Base-by-base conservation (phyloP, 1,140 invertebrate genomes). In the Lamellibrachia luymesi region DNA sequence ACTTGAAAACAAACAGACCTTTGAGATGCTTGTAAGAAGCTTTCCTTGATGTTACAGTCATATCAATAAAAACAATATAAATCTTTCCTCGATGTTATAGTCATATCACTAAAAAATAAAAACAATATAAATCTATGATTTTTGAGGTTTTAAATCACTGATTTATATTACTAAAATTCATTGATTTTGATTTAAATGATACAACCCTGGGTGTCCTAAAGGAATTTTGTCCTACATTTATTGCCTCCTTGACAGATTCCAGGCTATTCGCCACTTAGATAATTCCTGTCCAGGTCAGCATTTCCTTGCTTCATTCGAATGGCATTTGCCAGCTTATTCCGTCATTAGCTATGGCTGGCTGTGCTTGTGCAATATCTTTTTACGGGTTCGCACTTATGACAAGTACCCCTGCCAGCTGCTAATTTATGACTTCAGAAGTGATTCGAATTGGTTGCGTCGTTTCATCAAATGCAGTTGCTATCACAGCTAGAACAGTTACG, bases 351-450 rank as follows among this genome's bases (percentile, higher is more conserved):
- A 80, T 22, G 64, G 64, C 64, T 80, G 2, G 64, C 64, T 80
- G 64, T 80, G 64, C 13, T 80, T 80, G 13, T 22, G 64, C 64
- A 80, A 80, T 80, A 80, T 80, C 64, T 80, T 80, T 80, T 80
- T 80, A 80, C 64, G 2, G 0, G 13, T 80, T 80, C 4, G 64
- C 64, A 80, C 25, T 80, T 80, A 80, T 80, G 64, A 80, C 64
- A 80, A 80, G 17, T 80, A 22, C 13, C 25, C 64, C 17, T 4
- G 64, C 13, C 64, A 80, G 64, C 64, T 80, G 64, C 64, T 80
- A 80, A 80, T 80, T 80, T 80, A 80, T 80, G 64, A 80, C 64
- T 80, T 80, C 64, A 17, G 64, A 80, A 80, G 64, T 80, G 64
- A 80, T 80, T 80, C 13, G 64, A 80, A 80, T 80, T 80, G 64